These are phyloP conservation scores for Anthrax anthrax DNA, from an alignment of 2,888 invertebrate species.

Conservation along the genomic window DNA sequence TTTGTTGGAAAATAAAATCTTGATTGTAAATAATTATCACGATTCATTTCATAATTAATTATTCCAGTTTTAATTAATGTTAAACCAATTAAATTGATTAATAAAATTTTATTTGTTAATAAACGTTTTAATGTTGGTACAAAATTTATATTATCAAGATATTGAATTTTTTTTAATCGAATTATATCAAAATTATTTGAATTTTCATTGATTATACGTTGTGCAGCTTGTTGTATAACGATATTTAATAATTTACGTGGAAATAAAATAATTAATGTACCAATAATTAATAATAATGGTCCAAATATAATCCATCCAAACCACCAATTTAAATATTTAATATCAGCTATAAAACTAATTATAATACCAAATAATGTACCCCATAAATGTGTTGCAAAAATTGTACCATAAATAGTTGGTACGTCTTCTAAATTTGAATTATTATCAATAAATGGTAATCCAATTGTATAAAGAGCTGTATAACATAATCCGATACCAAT, in stretches of 20 bases:
- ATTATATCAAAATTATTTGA: constrained; percentile 13
- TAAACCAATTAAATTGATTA: constrained; percentile 38
- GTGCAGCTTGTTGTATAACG: constrained; percentile 41
- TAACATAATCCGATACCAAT: constrained; percentile 35
- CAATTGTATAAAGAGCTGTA: constrained; percentile 39
- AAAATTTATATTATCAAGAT: constrained; percentile 33
- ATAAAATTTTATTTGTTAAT: constrained; percentile 40
- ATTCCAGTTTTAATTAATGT: constrained; percentile 39
- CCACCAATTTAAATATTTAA: constrained; percentile 30
- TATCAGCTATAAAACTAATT: constrained; percentile 25
- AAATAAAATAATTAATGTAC: constrained; percentile 39
- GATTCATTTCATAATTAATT: constrained; percentile 39
- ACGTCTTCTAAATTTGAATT: constrained; percentile 40
- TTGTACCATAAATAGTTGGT: constrained; percentile 34
- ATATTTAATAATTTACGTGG: constrained; percentile 40
- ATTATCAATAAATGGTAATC: constrained; percentile 46
- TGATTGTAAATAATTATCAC: constrained; percentile 43
- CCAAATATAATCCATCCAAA: constrained; percentile 40
- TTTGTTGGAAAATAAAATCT: constrained; percentile 41
- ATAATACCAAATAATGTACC: constrained; percentile 32
- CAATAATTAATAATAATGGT: constrained; percentile 34
- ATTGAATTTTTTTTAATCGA: constrained; percentile 24
- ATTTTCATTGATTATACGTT: constrained; percentile 37
- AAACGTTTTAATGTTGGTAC: constrained; percentile 37
- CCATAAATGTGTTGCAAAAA: constrained; percentile 25